Evolutionary conservation across 1,140 invertebrate species (phyloP).

Genomic region (Drosophila setifemur): DNA sequence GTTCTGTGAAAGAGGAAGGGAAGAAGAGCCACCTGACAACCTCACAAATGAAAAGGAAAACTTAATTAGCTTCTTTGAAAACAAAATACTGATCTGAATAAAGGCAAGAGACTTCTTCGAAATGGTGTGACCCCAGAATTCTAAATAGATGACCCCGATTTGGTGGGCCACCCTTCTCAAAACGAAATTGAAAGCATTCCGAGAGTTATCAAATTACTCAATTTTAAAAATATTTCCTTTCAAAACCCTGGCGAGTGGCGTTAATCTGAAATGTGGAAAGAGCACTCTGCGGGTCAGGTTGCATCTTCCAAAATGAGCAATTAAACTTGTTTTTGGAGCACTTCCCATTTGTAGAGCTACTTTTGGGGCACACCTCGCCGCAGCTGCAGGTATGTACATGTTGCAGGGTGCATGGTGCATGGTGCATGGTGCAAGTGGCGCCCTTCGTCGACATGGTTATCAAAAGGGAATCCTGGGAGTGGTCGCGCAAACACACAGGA

Average conservation of each 20-base stretch:
- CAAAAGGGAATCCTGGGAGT: conserved; percentile 40
- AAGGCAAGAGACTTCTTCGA: not conserved
- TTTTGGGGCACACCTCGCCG: conserved; percentile 22
- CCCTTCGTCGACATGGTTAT: conserved; percentile 39
- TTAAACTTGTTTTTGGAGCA: not conserved
- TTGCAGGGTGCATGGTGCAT: not conserved
- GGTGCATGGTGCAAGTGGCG: conserved; percentile 40
- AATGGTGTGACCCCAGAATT: not conserved
- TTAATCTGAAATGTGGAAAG: too few relatives aligned
- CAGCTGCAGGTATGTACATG: conserved; percentile 32
- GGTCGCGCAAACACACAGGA: conserved; percentile 6
- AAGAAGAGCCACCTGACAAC: conserved; percentile 9
- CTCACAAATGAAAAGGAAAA: conserved; percentile 4
- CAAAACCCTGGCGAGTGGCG: too few relatives aligned
- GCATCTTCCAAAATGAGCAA: conserved; percentile 12
- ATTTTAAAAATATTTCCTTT: not conserved
- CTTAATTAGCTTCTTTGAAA: conserved; percentile 28
- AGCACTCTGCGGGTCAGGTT: too few relatives aligned
- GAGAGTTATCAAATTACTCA: conserved; percentile 16
- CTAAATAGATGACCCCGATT: conserved; percentile 12
- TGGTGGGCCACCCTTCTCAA: conserved; percentile 15
- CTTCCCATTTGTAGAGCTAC: too few relatives aligned
- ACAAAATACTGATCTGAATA: conserved; percentile 16
- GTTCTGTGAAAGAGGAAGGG: not conserved
- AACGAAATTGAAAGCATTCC: not conserved